These are phyloP conservation scores for Pagrus major DNA, from an alignment of 2,113 vertebrate genomes.

Conservation along the genomic window DNA sequence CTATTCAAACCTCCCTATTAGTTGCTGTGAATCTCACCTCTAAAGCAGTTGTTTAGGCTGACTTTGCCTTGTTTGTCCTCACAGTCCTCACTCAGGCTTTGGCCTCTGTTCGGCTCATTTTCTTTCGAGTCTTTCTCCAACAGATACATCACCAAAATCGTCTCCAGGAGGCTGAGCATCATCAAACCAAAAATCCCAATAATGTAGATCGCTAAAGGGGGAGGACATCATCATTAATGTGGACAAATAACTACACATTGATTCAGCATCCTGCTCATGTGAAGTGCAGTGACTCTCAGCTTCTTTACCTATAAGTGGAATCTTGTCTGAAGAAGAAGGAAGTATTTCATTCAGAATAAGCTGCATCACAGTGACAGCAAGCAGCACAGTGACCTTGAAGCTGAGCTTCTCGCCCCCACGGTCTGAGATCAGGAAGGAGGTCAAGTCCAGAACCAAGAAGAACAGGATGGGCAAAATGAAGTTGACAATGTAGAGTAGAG, in stretches of 20 bases:
- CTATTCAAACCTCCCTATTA: too few species aligned
- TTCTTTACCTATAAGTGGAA: constrained; percentile 76
- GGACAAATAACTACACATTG: not conserved
- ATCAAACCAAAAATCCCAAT: constrained; percentile 83
- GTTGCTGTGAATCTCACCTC: constrained; percentile 4
- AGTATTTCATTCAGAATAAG: constrained; percentile 81
- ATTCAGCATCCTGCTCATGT: not conserved
- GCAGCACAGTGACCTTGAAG: constrained; percentile 78
- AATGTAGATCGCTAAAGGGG: constrained; percentile 59
- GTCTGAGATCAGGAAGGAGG: constrained; percentile 84
- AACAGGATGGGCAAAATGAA: constrained; percentile 84
- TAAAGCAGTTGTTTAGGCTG: not conserved
- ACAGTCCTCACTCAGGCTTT: constrained; percentile 1
- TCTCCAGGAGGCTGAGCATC: constrained; percentile 84
- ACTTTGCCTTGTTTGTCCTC: not conserved
- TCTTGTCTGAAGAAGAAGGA: constrained; percentile 72
- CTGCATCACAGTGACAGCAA: constrained; percentile 80
- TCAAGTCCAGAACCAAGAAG: constrained; percentile 84
- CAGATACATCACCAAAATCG: constrained; percentile 80
- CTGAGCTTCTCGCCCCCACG: constrained; percentile 74
- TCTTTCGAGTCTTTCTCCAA: constrained; percentile 57
- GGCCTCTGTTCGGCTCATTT: not conserved
- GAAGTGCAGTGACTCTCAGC: not conserved
- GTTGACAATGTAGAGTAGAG: constrained; percentile 83
- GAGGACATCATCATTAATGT: not conserved